Base-by-base conservation (phyloP, 2,113 vertebrate species). In the Macheiramphus alcinus region DNA sequence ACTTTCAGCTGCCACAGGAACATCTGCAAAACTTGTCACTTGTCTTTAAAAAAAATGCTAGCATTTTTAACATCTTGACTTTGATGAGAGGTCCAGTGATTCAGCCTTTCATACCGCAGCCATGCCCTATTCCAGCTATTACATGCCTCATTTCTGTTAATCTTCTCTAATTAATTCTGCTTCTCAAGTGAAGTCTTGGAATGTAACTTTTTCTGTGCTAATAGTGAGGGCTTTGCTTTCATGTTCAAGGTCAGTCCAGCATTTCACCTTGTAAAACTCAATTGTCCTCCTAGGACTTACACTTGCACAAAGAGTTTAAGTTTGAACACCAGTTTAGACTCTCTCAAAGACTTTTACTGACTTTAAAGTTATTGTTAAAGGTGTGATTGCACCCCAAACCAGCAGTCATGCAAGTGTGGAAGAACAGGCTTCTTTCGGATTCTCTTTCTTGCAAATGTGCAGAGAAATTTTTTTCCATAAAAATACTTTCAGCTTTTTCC, bases 81-180 rank as follows among this genome's bases (percentile, higher is more conserved):
- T 95, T 18, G 1, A 19, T 43, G 26, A 90, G 36, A 92, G 43
- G 66, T 58, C 63, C 88, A 80, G 50, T 29, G 59, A 79, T 88
- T 86, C 86, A 87, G 80, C 45, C 56, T 94, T 90, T 94, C 67
- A 61, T 74, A 84, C 65, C n/a, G 7, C 40, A 78, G 61, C 94
- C 61, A 72, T 94, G 58, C 92, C 81, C 91, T 90, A 94, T 92
- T 96, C 95, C 75, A 91, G 63, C 50, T 90, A 95, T 97, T 98
- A 93, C 62, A 86, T 81, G 93, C 94, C 80, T 97, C 86, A 84
- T 76, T 96, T 95, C 83, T 71, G 92, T 95, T 96, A 96, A 97
- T 96, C 86, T 91, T 80, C 74, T 94, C 73, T 94, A 95, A 96
- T 98, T 97, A 96, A 83, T 98, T 98, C 97, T 96, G 95, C 91